Evolutionary conservation across 2,888 invertebrate genomes (phyloP).

Genomic region (Drosophila mercatorum): DNA sequence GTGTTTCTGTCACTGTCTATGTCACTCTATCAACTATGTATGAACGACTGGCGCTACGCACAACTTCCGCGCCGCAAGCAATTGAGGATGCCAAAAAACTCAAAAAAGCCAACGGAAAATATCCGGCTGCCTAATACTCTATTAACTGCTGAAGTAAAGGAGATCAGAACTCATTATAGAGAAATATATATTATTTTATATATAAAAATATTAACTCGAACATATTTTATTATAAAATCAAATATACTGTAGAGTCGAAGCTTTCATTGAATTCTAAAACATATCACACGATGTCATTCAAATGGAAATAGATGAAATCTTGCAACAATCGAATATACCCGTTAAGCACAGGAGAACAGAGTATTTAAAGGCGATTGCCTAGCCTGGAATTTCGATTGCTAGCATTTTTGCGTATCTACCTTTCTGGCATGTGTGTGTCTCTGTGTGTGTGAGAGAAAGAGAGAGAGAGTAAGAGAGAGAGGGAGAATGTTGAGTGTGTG

Average conservation of each 20-base stretch:
- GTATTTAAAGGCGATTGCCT: constrained; percentile 14
- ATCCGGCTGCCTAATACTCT: not conserved
- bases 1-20: constrained; percentile 27
- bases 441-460: not conserved
- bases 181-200: too few relatives aligned
- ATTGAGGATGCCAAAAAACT: constrained; percentile 14
- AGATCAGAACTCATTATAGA: too few relatives aligned
- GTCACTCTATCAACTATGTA: constrained; percentile 39
- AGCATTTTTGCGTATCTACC: constrained; percentile 79
- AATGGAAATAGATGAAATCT: too few relatives aligned
- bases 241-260: too few relatives aligned
- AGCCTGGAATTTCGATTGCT: constrained; percentile 70
- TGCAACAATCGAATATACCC: not conserved
- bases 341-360: not conserved
- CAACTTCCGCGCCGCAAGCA: constrained; percentile 29
- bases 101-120: not conserved
- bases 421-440: constrained; percentile 42
- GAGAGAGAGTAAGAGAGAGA: not conserved
- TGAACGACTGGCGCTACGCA: constrained; percentile 30
- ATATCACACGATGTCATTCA: too few relatives aligned
- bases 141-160: too few relatives aligned
- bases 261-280: too few relatives aligned
- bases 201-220: too few relatives aligned
- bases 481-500: not conserved
- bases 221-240: too few relatives aligned